phyloP scores from a whole-genome alignment of 2,797 vertebrate species.

The Rhinella marina region DNA sequence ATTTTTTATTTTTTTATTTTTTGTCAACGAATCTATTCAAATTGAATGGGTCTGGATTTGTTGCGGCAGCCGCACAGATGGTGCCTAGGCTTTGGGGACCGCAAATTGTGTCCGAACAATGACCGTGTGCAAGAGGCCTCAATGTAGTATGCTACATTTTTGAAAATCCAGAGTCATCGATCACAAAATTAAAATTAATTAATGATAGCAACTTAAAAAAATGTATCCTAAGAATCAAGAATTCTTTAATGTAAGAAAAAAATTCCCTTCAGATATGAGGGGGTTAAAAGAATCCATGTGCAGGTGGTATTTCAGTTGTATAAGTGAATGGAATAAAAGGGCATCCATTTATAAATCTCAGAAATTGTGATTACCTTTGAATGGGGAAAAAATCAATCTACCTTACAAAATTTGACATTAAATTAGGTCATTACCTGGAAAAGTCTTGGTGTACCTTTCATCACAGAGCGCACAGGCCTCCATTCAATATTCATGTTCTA shows the following conservation, averaged over 20 bases:
- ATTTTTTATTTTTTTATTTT: too few species aligned
- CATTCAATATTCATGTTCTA: constrained; percentile 4
- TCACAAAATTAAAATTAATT: too few species aligned
- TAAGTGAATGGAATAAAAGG: neutral
- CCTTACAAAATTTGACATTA: neutral
- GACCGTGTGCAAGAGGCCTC: too few species aligned
- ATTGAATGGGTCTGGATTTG: too few species aligned
- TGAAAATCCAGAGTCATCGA: too few species aligned
- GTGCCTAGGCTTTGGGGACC: too few species aligned
- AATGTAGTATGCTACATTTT: too few species aligned
- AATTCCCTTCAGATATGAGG: neutral
- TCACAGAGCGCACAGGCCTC: neutral
- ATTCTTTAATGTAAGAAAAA: neutral
- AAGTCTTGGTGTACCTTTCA: neutral
- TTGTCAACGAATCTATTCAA: too few species aligned
- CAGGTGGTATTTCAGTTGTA: neutral
- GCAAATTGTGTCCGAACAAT: too few species aligned
- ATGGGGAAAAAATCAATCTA: neutral
- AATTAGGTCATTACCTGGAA: neutral
- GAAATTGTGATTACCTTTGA: neutral
- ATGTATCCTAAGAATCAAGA: too few species aligned
- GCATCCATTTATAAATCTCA: constrained; percentile 1
- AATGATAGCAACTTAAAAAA: too few species aligned
- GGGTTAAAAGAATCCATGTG: neutral
- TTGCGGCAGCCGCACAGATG: too few species aligned